A percentile compares a stretch with the other conserved stretches of the same genome.
These are phyloP conservation scores for Zoroaster sp. DNA, from an alignment of 53 echinoderm and acorn worm species.

Conservation along the genomic window DNA sequence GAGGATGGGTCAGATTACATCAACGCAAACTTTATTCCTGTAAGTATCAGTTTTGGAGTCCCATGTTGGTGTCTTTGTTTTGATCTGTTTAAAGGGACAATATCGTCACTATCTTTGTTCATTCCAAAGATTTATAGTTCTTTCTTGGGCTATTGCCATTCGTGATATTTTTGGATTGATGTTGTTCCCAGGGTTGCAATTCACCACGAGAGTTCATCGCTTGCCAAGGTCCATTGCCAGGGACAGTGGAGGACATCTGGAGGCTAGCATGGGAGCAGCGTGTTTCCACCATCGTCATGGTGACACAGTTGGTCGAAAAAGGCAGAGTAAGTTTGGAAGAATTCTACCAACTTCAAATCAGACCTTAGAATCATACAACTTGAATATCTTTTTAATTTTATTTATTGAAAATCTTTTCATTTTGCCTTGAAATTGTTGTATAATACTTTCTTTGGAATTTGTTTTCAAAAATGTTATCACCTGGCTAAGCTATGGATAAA, in stretches of 20 bases:
- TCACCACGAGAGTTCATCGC: constrained; percentile 93
- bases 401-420: too few relatives aligned
- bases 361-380: too few relatives aligned
- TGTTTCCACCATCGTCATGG: constrained; percentile 82
- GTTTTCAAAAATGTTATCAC: too few relatives aligned
- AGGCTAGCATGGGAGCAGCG: constrained; percentile 93
- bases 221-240: constrained; percentile 89
- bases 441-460: too few relatives aligned
- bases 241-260: constrained; percentile 87
- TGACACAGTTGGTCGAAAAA: constrained; percentile 91
- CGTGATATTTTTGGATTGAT: neutral
- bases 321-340: constrained; percentile 93
- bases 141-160: neutral
- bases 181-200: constrained; percentile 69
- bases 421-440: too few relatives aligned
- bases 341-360: too few relatives aligned
- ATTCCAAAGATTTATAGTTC: too few relatives aligned
- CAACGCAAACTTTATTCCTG: constrained; percentile 83
- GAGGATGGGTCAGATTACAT: constrained; percentile 78
- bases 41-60: constrained; percentile 47
- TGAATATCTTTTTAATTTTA: too few relatives aligned
- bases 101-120: too few relatives aligned
- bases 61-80: too few relatives aligned
- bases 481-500: too few relatives aligned
- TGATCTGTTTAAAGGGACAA: too few relatives aligned